Conservation (phyloP, 1,140 invertebrate species). For the Rhyacophila brunnea region DNA sequence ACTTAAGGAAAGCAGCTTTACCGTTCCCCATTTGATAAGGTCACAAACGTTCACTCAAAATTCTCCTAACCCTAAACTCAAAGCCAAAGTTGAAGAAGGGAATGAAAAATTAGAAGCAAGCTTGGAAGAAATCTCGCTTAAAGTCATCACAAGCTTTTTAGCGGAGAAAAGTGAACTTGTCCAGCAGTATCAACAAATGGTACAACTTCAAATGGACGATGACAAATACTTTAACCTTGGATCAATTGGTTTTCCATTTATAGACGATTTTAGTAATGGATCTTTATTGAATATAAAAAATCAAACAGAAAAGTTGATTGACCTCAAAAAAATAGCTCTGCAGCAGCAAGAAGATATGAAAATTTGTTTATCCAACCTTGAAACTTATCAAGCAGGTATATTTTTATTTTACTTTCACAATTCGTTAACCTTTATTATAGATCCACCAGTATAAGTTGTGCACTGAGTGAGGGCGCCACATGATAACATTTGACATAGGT, state of each 20-base stretch:
- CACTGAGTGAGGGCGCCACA: too few species aligned
- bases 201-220: slow-evolving; percentile 57
- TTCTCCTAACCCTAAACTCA: slow-evolving; percentile 54
- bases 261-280: slow-evolving; percentile 61
- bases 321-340: slow-evolving; percentile 61
- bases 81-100: slow-evolving; percentile 48
- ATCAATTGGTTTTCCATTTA: slow-evolving; percentile 60
- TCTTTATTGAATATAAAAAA: slow-evolving; percentile 63
- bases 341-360: slow-evolving; percentile 66
- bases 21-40: slow-evolving; percentile 42
- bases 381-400: slow-evolving; percentile 24
- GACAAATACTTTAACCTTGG: slow-evolving; percentile 53
- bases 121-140: slow-evolving; percentile 75
- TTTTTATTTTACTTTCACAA: too few species aligned
- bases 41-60: slow-evolving; percentile 65
- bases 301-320: slow-evolving; percentile 62
- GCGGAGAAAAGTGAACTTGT: slow-evolving; percentile 66
- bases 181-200: slow-evolving; percentile 64
- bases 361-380: slow-evolving; percentile 43
- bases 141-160: slow-evolving; percentile 66
- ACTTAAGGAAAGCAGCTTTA: slow-evolving; percentile 52
- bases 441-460: too few species aligned
- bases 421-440: too few species aligned
- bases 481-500: too few species aligned
- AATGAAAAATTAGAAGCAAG: slow-evolving; percentile 61